phyloP scores from a whole-genome alignment of 1,140 invertebrate species.

The Lepidotrigona ventralis region DNA sequence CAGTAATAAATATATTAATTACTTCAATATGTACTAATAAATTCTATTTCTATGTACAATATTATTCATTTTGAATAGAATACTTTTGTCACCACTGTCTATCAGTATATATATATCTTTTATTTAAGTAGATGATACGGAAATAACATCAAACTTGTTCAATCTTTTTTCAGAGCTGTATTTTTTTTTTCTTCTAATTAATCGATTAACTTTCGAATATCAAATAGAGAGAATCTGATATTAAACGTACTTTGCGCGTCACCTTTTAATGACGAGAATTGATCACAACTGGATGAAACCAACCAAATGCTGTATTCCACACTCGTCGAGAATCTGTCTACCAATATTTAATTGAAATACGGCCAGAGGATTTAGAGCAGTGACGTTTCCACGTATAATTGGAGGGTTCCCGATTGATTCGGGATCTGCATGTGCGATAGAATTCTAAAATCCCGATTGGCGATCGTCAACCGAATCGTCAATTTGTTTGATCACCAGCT shows the following conservation, averaged over 20 bases:
- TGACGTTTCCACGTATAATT: conserved; percentile 10
- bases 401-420: conserved; percentile 1
- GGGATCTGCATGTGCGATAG: neutral
- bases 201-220: neutral
- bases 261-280: neutral
- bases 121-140: neutral
- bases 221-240: neutral
- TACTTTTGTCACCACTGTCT: too few species aligned
- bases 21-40: too few species aligned
- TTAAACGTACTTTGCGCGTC: neutral
- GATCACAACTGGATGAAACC: neutral
- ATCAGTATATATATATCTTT: neutral
- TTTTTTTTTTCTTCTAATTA: too few species aligned
- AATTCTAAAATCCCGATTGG: conserved; percentile 4
- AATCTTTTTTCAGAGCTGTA: too few species aligned
- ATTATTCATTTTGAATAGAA: neutral
- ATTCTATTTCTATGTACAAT: too few species aligned
- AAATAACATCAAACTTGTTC: neutral
- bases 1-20: too few species aligned
- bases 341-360: conserved; percentile 11
- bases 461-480: conserved; percentile 2
- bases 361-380: neutral
- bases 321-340: neutral
- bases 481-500: neutral
- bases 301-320: neutral